These are phyloP conservation scores for Episyrphus balteatus DNA, from an alignment of 1,140 invertebrate genomes.

Conservation along the genomic window DNA sequence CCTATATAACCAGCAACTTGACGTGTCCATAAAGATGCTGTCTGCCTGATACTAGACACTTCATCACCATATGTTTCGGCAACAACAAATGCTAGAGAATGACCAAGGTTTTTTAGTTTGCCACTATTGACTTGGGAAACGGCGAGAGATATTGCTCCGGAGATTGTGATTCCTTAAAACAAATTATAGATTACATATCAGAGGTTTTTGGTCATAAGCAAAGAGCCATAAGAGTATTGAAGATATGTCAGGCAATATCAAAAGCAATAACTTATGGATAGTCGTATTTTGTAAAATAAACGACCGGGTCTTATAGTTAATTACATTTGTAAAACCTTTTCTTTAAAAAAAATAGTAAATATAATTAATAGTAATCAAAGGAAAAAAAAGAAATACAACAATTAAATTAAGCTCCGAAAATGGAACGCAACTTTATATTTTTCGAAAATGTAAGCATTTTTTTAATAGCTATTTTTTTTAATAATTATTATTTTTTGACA, in stretches of 20 bases:
- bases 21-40: constrained; percentile 72
- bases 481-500: too few relatives aligned
- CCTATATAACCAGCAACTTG: constrained; percentile 87
- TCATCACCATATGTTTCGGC: constrained; percentile 90
- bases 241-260: too few relatives aligned
- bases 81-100: constrained; percentile 66
- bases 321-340: neutral
- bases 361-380: too few relatives aligned
- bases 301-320: neutral
- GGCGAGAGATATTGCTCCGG: constrained; percentile 77
- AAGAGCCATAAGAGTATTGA: neutral
- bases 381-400: too few relatives aligned
- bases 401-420: too few relatives aligned
- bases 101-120: constrained; percentile 48
- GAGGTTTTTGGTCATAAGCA: too few relatives aligned
- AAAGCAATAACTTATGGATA: too few relatives aligned
- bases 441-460: too few relatives aligned
- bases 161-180: constrained; percentile 34
- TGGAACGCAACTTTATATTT: too few relatives aligned
- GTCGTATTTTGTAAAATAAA: neutral
- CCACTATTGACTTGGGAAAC: constrained; percentile 56
- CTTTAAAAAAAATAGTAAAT: too few relatives aligned
- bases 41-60: constrained; percentile 69
- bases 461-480: too few relatives aligned
- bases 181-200: neutral